Percentiles rank a stretch among this genome's conserved stretches.
Evolutionary conservation across 1,140 invertebrate species (phyloP).

Genomic region (Nymphalis io): DNA sequence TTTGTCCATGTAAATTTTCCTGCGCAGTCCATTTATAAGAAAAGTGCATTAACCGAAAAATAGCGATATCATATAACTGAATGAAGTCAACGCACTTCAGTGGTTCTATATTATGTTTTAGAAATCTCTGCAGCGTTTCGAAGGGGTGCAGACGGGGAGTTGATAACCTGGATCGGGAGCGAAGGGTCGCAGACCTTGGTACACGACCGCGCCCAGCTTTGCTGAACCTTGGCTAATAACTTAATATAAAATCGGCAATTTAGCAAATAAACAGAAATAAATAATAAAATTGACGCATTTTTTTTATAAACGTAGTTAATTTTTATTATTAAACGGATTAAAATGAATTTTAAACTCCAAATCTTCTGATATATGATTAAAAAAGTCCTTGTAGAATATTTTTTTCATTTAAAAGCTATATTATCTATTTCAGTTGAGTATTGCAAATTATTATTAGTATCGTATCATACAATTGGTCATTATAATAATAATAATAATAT

Average conservation of each 20-base stretch:
- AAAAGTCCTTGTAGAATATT: no score
- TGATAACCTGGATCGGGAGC: constrained; percentile 77
- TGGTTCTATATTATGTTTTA: constrained; percentile 67
- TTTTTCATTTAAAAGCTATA: no score
- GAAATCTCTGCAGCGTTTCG: constrained; percentile 71
- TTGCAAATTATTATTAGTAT: background rate
- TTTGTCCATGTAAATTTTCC: background rate
- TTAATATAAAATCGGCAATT: background rate
- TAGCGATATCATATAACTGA: constrained; percentile 25
- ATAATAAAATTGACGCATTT: no score
- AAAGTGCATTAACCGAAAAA: constrained; percentile 34
- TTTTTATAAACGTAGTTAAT: no score
- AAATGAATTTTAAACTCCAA: no score
- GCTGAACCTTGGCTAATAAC: constrained; percentile 5
- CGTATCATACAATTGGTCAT: background rate
- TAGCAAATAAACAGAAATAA: no score
- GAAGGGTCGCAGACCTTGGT: constrained; percentile 69
- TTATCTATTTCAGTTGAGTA: no score
- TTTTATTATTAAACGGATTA: no score
- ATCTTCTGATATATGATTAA: no score
- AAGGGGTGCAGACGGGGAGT: constrained; percentile 55
- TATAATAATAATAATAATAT: no score
- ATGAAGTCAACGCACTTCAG: constrained; percentile 65
- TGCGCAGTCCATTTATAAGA: background rate
- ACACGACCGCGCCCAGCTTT: constrained; percentile 61